These are phyloP conservation scores for Dreissena polymorpha DNA, from an alignment of 1,140 invertebrate genomes.

Conservation along the genomic window DNA sequence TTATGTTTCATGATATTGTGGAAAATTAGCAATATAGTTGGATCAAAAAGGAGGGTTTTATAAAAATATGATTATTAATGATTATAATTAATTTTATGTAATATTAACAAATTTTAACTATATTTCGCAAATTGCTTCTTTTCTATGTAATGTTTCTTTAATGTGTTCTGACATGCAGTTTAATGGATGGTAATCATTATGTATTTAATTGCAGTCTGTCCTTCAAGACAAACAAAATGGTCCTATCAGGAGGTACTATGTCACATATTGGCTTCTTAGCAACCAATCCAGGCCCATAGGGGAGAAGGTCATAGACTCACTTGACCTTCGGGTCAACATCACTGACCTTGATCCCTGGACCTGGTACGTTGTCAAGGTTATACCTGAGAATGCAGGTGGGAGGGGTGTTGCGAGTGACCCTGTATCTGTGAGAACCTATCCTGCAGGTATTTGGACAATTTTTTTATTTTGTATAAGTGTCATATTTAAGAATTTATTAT, in stretches of 20 bases:
- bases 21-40: too few relatives aligned
- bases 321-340: conserved; percentile 53
- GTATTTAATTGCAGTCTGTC: conserved; percentile 32
- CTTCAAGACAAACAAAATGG: conserved; percentile 43
- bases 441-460: conserved; percentile 22
- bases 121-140: too few relatives aligned
- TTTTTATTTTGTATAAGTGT: background rate
- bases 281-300: conserved; percentile 20
- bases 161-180: too few relatives aligned
- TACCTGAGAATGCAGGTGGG: conserved; percentile 46
- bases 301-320: conserved; percentile 30
- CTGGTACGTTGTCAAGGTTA: conserved; percentile 35
- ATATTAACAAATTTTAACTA: too few relatives aligned
- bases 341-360: conserved; percentile 53
- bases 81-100: too few relatives aligned
- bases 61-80: too few relatives aligned
- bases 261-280: conserved; percentile 42
- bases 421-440: conserved; percentile 24
- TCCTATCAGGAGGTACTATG: conserved; percentile 51
- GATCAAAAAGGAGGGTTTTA: too few relatives aligned
- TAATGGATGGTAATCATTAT: too few relatives aligned
- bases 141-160: too few relatives aligned
- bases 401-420: conserved; percentile 24
- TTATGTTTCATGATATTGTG: too few relatives aligned
- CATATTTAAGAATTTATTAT: background rate